Conservation (phyloP, 2,888 invertebrate species). For the Athalia cordata region DNA sequence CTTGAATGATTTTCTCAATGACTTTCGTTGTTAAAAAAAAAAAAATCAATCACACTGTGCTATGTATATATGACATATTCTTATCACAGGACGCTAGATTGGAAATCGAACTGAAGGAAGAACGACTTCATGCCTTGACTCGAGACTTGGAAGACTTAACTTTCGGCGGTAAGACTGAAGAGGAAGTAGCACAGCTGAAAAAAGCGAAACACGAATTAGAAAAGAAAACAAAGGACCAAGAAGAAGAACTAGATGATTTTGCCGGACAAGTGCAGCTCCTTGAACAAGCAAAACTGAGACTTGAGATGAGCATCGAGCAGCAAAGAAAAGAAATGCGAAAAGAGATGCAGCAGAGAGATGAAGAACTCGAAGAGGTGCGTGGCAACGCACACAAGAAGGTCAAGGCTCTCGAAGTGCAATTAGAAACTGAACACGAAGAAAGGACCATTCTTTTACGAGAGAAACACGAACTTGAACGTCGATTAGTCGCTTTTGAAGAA, state of each 20-base stretch:
- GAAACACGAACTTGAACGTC: slow-evolving; percentile 92
- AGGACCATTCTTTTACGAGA: slow-evolving; percentile 89
- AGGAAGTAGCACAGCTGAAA: slow-evolving; percentile 88
- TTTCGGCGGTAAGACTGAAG: slow-evolving; percentile 86
- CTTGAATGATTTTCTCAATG: neutral
- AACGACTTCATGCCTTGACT: slow-evolving; percentile 85
- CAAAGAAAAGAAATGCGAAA: slow-evolving; percentile 92
- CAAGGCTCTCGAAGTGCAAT: slow-evolving; percentile 91
- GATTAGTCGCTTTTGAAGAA: slow-evolving; percentile 87
- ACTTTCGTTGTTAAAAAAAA: neutral
- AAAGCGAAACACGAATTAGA: slow-evolving; percentile 92
- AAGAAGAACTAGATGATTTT: slow-evolving; percentile 96
- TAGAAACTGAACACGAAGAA: slow-evolving; percentile 96
- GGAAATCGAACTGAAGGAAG: slow-evolving; percentile 92
- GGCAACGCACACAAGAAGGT: slow-evolving; percentile 94
- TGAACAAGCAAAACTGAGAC: slow-evolving; percentile 92
- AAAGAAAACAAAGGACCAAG: slow-evolving; percentile 88
- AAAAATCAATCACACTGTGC: neutral
- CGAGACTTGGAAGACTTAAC: slow-evolving; percentile 92
- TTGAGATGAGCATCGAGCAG: slow-evolving; percentile 96
- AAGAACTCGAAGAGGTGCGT: slow-evolving; percentile 94
- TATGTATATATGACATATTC: neutral
- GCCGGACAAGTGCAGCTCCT: slow-evolving; percentile 92
- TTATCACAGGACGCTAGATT: slow-evolving; percentile 84
- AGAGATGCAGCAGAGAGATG: slow-evolving; percentile 92